Conservation (phyloP, 2,113 vertebrate genomes). For the Dolichotis patagonum region DNA sequence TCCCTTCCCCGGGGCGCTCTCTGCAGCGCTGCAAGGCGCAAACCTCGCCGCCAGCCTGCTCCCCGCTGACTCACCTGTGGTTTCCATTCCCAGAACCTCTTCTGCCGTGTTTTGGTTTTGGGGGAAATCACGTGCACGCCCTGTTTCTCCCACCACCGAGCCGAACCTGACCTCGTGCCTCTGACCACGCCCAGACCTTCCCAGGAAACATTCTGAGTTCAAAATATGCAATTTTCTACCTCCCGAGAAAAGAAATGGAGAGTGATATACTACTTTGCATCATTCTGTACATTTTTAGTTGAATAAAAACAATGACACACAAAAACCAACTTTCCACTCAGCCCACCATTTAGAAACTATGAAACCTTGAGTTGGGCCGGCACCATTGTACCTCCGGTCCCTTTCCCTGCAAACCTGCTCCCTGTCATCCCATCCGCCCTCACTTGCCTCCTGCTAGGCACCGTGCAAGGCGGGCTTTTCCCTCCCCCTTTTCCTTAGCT, state of each 20-base stretch:
- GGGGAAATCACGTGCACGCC: not conserved
- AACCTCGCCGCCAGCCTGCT: not conserved
- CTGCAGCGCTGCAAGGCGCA: not conserved
- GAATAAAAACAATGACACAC: not conserved
- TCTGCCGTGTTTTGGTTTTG: constrained; percentile 30
- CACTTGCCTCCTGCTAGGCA: rapidly evolving
- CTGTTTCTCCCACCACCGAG: constrained; percentile 21
- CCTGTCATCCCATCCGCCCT: rapidly evolving
- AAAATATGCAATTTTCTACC: not conserved
- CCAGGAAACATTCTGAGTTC: not conserved
- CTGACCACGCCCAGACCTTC: constrained; percentile 30
- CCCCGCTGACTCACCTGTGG: constrained; percentile 71
- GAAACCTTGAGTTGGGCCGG: not conserved
- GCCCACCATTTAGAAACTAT: not conserved
- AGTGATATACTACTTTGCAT: not conserved
- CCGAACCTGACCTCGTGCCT: not conserved
- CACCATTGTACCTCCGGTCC: rapidly evolving
- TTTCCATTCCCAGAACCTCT: constrained; percentile 71
- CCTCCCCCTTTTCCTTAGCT: not conserved
- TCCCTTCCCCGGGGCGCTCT: constrained; percentile 31
- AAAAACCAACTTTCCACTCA: not conserved
- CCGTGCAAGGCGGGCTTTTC: rapidly evolving
- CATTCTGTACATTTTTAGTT: constrained; percentile 15
- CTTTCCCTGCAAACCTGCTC: not conserved
- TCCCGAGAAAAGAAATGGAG: constrained; percentile 1